A percentile compares a stretch with the other conserved stretches of the same genome.
phyloP scores from a whole-genome alignment of 2,113 vertebrate genomes.

The Gobio gobio region DNA sequence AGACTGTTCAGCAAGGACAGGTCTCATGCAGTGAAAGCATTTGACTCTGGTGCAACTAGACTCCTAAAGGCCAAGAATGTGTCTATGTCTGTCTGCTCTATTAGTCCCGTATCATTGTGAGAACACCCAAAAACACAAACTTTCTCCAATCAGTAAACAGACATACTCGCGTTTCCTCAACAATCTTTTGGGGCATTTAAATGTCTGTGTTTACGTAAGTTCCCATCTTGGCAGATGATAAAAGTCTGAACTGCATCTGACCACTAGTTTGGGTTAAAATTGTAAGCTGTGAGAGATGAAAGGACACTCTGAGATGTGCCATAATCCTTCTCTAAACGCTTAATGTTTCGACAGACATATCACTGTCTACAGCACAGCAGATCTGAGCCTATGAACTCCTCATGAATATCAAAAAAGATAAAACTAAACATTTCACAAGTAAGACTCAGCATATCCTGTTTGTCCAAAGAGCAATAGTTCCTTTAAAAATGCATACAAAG shows the following conservation, averaged over 20 bases:
- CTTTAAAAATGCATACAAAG: neutral
- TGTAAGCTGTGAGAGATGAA: neutral
- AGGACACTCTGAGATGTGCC: neutral
- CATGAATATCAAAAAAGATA: neutral
- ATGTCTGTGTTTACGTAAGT: neutral
- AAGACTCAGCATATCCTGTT: neutral
- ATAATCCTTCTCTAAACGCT: neutral
- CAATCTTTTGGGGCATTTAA: neutral
- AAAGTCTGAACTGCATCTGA: slow-evolving; percentile 3
- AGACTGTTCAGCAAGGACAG: neutral
- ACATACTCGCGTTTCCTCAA: neutral
- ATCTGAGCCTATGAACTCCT: neutral
- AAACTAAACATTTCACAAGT: neutral
- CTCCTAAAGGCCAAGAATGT: neutral
- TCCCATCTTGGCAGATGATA: neutral
- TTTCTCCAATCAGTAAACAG: neutral
- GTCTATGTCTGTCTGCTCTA: neutral
- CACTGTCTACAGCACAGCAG: neutral
- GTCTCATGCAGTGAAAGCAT: slow-evolving; percentile 10
- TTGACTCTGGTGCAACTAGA: neutral
- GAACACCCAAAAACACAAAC: neutral
- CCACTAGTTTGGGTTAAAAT: slow-evolving; percentile 1
- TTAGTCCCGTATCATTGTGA: neutral
- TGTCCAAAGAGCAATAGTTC: neutral
- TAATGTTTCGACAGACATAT: neutral